A percentile compares a stretch with the other conserved stretches of the same genome.
These are phyloP conservation scores for Macrobrachium rosenbergii DNA, from an alignment of 1,140 invertebrate genomes.

Conservation along the genomic window DNA sequence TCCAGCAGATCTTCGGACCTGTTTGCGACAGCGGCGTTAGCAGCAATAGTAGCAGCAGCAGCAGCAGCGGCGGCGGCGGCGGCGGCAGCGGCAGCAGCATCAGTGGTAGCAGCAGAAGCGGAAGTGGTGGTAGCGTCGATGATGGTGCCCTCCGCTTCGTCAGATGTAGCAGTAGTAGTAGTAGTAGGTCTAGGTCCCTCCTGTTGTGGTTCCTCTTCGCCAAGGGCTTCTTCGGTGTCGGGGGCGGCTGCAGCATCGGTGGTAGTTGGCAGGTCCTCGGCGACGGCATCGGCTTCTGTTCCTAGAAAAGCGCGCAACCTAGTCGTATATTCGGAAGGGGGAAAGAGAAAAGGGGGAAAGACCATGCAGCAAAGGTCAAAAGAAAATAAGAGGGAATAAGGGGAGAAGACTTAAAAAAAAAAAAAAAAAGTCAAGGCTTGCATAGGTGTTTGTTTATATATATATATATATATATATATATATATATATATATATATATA, in stretches of 20 bases:
- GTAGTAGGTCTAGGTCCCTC: not conserved
- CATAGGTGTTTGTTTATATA: not conserved
- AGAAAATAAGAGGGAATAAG: not conserved
- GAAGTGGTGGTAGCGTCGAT: no score
- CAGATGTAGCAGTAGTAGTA: not conserved
- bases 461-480: constrained; percentile 19
- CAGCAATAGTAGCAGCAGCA: constrained; percentile 5
- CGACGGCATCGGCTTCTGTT: constrained; percentile 2
- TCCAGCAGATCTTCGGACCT: constrained; percentile 24
- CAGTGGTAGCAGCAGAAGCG: no score
- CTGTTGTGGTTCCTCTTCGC: not conserved
- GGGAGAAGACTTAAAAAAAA: not conserved
- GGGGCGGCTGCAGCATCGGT: not conserved
- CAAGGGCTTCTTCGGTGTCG: constrained; percentile 1
- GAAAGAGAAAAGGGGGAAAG: not conserved
- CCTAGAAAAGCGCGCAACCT: constrained; percentile 24
- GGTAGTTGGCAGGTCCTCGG: not conserved
- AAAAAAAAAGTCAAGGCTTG: no score
- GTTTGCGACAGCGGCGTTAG: not conserved
- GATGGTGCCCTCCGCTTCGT: not conserved
- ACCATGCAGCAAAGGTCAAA: not conserved
- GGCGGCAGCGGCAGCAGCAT: no score
- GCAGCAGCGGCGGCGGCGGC: not conserved
- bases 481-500: constrained; percentile 7
- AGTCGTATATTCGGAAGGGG: constrained; percentile 10